A percentile compares a stretch with the other conserved stretches of the same genome.
Conservation (phyloP, 37 sponge, comb jelly and placozoan species). For the Sycon ciliatum region DNA sequence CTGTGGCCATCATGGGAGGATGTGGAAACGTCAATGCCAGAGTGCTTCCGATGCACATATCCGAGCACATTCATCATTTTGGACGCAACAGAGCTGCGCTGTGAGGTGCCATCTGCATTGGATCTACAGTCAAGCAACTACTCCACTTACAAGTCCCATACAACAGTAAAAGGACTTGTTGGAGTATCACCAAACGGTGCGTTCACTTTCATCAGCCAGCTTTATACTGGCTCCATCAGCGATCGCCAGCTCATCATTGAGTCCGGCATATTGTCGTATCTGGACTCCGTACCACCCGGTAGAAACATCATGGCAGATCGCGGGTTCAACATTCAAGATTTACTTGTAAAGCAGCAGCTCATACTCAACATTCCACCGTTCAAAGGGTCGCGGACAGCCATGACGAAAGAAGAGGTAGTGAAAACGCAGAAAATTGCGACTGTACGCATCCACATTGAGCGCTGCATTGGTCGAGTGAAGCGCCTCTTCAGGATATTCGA, state of each 20-base stretch:
- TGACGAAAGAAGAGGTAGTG: conserved; percentile 32
- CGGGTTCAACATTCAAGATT: conserved; percentile 51
- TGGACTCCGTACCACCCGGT: conserved; percentile 36
- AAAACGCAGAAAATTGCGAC: conserved; percentile 45
- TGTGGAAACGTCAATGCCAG: conserved; percentile 21
- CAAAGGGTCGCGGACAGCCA: conserved; percentile 30
- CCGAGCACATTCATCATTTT: conserved; percentile 44
- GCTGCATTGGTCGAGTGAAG: conserved; percentile 40
- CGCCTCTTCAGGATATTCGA: conserved; percentile 43
- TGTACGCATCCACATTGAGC: conserved; percentile 40
- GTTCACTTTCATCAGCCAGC: conserved; percentile 20
- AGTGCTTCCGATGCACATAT: conserved; percentile 17
- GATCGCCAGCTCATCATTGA: conserved; percentile 36
- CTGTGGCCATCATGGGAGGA: conserved; percentile 30
- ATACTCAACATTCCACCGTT: conserved; percentile 55
- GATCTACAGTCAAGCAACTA: conserved; percentile 43
- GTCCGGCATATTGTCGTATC: conserved; percentile 22
- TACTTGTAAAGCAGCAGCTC: conserved; percentile 27
- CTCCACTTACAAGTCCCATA: no score
- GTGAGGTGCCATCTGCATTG: no score
- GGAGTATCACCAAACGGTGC: conserved; percentile 41
- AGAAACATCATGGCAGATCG: conserved; percentile 48
- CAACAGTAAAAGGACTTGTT: conserved; percentile 48
- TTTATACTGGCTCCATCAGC: conserved; percentile 35
- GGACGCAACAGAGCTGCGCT: no score